Evolutionary conservation across 23 tunicate genomes (phyloP).

Genomic region (Phallusia fumigata): DNA sequence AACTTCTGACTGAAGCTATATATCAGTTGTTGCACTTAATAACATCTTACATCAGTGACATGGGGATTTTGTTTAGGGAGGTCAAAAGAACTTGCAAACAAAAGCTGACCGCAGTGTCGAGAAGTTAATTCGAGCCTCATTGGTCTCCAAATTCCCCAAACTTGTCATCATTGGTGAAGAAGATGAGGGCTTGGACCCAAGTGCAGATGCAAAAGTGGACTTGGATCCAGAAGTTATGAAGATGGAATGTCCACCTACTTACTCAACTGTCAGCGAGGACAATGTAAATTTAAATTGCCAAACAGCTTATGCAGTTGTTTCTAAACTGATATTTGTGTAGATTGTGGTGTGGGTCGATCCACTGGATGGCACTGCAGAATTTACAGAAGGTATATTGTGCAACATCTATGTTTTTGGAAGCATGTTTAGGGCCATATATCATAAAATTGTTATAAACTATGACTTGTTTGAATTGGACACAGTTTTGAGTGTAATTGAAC

Average conservation of each 20-base stretch:
- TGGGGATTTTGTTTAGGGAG: conserved; percentile 66
- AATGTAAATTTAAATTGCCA: conserved; percentile 21
- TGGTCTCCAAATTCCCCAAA: conserved; percentile 64
- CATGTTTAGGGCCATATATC: too few species aligned
- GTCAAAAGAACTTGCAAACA: conserved; percentile 94
- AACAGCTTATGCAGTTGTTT: background rate
- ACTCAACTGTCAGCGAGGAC: conserved; percentile 53
- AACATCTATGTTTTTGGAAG: background rate
- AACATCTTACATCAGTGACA: too few species aligned
- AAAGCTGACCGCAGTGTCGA: conserved; percentile 93
- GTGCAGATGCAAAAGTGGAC: conserved; percentile 81
- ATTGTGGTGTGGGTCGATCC: conserved; percentile 99
- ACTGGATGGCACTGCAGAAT: conserved; percentile 99
- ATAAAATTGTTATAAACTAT: too few species aligned
- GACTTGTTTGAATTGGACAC: too few species aligned
- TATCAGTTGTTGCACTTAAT: too few species aligned
- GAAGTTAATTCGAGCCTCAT: conserved; percentile 78
- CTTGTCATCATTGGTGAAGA: conserved; percentile 92
- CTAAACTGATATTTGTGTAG: conserved; percentile 17
- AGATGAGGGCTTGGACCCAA: conserved; percentile 64
- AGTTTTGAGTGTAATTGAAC: too few species aligned
- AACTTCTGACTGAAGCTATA: too few species aligned
- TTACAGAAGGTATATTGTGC: conserved; percentile 56
- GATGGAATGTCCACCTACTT: conserved; percentile 60
- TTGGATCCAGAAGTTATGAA: conserved; percentile 61